Percentiles rank a stretch among this genome's conserved stretches.
These are phyloP conservation scores for Pseudachorutes palmiensis DNA, from an alignment of 1,140 invertebrate genomes.

Conservation along the genomic window DNA sequence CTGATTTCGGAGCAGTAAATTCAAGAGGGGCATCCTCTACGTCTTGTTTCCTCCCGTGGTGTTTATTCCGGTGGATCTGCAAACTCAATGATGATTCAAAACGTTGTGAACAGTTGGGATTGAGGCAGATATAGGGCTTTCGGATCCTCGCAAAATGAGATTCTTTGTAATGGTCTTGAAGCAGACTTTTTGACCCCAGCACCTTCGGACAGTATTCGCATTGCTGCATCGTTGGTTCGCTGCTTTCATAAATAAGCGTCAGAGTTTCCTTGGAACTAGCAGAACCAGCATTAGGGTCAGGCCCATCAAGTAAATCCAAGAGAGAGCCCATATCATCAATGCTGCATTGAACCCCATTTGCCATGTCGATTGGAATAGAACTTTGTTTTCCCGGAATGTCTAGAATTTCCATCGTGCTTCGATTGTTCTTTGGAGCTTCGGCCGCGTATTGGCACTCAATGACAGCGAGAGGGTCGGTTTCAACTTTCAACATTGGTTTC, in stretches of 20 bases:
- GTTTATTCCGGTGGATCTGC: background rate
- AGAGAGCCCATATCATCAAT: background rate
- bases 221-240: background rate
- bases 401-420: background rate
- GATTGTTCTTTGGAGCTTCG: background rate
- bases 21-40: background rate
- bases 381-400: background rate
- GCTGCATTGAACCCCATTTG: background rate
- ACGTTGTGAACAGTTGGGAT: slow-evolving; percentile 3
- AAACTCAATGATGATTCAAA: background rate
- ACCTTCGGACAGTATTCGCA: slow-evolving; percentile 5
- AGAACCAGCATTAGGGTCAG: background rate
- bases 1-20: background rate
- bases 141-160: background rate
- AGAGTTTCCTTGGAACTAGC: background rate
- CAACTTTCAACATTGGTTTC: background rate
- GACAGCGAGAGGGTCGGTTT: background rate
- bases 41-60: background rate
- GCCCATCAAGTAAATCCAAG: background rate
- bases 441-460: background rate
- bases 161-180: background rate
- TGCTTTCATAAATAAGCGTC: background rate
- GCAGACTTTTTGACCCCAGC: background rate
- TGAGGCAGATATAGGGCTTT: slow-evolving; percentile 2
- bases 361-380: background rate